Conservation (phyloP, 2,113 vertebrate species). For the Xiphias gladius region DNA sequence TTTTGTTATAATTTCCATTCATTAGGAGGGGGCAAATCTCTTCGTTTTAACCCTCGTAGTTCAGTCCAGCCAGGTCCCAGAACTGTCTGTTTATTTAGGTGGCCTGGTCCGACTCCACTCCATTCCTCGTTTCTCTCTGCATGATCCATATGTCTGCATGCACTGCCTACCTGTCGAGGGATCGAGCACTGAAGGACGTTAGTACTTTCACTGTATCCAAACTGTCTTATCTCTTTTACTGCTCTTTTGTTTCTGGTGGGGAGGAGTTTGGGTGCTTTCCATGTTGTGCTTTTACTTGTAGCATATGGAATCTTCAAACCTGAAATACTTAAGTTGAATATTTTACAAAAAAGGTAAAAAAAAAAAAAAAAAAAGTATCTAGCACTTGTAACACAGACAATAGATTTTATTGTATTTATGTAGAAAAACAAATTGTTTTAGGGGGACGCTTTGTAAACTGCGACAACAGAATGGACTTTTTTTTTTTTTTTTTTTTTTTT, state of each 20-base stretch:
- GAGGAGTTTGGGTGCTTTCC: conserved; percentile 69
- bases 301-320: conserved; percentile 82
- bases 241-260: conserved; percentile 42
- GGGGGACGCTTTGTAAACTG: conserved; percentile 79
- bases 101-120: conserved; percentile 80
- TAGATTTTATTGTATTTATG: conserved; percentile 91
- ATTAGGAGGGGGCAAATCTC: conserved; percentile 34
- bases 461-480: conserved; percentile 77
- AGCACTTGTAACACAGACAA: conserved; percentile 91
- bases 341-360: conserved; percentile 79
- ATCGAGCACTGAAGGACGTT: conserved; percentile 80
- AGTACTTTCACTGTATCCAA: conserved; percentile 75
- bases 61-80: conserved; percentile 57
- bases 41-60: conserved; percentile 35
- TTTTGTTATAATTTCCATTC: conserved; percentile 66
- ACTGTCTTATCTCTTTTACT: conserved; percentile 53
- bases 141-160: conserved; percentile 91
- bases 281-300: conserved; percentile 87
- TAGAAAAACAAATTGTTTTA: conserved; percentile 87
- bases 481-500: conserved; percentile 55
- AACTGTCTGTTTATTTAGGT: conserved; percentile 74
- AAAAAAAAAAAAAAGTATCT: conserved; percentile 78
- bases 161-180: conserved; percentile 80
- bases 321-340: conserved; percentile 86
- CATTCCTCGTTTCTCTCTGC: conserved; percentile 81